Percentiles rank a stretch among this genome's conserved stretches.
Conservation (phyloP, 2,888 invertebrate species). For the Autographa gamma region DNA sequence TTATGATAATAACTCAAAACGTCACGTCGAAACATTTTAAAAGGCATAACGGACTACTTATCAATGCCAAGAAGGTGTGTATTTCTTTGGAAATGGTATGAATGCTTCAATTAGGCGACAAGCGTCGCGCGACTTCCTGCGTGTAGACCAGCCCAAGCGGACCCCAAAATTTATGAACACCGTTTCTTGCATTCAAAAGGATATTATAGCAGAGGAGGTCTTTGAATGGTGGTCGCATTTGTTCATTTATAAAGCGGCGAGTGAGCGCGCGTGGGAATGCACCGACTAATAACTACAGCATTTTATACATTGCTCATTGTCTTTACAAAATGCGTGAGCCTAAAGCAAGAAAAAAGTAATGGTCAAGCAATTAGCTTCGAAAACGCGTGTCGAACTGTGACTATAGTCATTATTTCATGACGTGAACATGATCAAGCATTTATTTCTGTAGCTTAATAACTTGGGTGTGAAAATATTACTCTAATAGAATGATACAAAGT, state of each 20-base stretch:
- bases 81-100: slow-evolving; percentile 57
- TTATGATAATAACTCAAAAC: slow-evolving; percentile 8
- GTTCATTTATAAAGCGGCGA: slow-evolving; percentile 56
- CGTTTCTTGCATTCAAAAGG: slow-evolving; percentile 41
- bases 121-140: slow-evolving; percentile 63
- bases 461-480: neutral
- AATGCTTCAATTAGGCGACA: slow-evolving; percentile 62
- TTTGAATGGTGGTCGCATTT: slow-evolving; percentile 52
- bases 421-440: slow-evolving; percentile 1
- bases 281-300: slow-evolving; percentile 54
- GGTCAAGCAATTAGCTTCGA: slow-evolving; percentile 22
- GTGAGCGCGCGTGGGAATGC: slow-evolving; percentile 61
- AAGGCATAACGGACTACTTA: slow-evolving; percentile 41
- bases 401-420: slow-evolving; percentile 8
- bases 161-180: slow-evolving; percentile 55
- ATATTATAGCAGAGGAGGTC: slow-evolving; percentile 54
- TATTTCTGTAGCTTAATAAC: slow-evolving; percentile 1
- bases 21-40: slow-evolving; percentile 21
- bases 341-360: slow-evolving; percentile 31
- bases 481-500: neutral
- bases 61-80: slow-evolving; percentile 54
- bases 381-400: slow-evolving; percentile 10
- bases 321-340: slow-evolving; percentile 37
- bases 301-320: slow-evolving; percentile 56
- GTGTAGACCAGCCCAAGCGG: slow-evolving; percentile 52